Conservation (phyloP, 2,888 invertebrate genomes). For the Adela reaumurella region DNA sequence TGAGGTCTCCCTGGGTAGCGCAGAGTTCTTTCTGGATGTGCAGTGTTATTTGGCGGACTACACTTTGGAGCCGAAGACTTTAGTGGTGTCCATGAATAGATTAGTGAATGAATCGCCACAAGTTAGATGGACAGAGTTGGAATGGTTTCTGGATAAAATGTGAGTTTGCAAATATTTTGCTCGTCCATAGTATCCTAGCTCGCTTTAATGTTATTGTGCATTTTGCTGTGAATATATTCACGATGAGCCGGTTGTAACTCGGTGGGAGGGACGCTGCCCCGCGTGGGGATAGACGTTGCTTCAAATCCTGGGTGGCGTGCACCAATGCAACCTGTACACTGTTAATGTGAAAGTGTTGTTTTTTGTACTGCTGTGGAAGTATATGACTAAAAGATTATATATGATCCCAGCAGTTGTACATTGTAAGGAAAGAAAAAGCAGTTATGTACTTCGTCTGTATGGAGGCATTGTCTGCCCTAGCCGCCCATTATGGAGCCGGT, state of each 20-base stretch:
- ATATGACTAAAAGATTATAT: no score
- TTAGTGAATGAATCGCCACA: conserved; percentile 55
- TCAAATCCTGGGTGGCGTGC: neutral
- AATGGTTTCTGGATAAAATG: conserved; percentile 65
- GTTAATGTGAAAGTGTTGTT: conserved; percentile 2
- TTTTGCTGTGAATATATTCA: no score
- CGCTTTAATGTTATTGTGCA: no score
- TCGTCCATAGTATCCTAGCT: no score
- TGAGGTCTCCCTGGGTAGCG: conserved; percentile 30
- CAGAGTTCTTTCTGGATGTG: conserved; percentile 44
- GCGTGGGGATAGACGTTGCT: neutral
- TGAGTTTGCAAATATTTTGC: conserved; percentile 30
- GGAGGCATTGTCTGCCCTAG: no score
- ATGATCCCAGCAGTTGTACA: no score
- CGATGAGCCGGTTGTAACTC: no score
- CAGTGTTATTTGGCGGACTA: conserved; percentile 58
- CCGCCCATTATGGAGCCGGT: no score
- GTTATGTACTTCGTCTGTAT: no score
- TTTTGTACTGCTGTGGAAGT: no score
- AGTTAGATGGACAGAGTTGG: conserved; percentile 67
- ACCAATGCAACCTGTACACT: neutral
- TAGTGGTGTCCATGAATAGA: conserved; percentile 61
- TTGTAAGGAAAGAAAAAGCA: no score
- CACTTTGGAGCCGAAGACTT: conserved; percentile 50
- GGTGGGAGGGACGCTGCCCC: neutral